These are phyloP conservation scores for Sebastes hubbsi DNA, from an alignment of 2,797 vertebrate genomes.

Conservation along the genomic window DNA sequence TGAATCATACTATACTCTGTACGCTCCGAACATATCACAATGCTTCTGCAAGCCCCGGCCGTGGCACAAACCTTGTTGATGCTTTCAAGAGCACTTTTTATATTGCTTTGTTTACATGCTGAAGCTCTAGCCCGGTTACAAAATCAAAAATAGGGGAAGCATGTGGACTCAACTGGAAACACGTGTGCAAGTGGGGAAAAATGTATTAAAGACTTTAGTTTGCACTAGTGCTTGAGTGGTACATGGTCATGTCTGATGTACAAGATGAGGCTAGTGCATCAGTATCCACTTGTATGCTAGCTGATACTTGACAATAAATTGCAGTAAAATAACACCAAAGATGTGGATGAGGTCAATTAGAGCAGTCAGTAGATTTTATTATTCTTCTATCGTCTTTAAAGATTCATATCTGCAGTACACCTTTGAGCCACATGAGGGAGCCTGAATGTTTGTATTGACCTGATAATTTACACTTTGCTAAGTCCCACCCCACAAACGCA, in stretches of 20 bases:
- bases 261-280: not conserved
- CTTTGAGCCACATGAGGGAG: too few species aligned
- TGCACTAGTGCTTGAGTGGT: not conserved
- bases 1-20: slow-evolving; percentile 10
- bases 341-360: not conserved
- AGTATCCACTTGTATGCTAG: not conserved
- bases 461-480: too few species aligned
- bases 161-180: not conserved
- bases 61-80: not conserved
- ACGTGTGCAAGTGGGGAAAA: rapidly evolving
- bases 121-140: not conserved
- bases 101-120: slow-evolving; percentile 2
- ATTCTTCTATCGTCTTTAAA: too few species aligned
- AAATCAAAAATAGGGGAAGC: not conserved
- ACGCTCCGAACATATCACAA: not conserved
- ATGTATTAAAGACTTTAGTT: not conserved
- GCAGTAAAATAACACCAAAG: not conserved
- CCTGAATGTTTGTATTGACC: too few species aligned
- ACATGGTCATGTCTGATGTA: not conserved
- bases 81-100: slow-evolving; percentile 8
- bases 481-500: too few species aligned
- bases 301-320: not conserved
- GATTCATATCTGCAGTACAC: too few species aligned
- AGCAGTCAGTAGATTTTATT: too few species aligned
- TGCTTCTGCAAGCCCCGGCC: not conserved